Conservation (phyloP, 2,113 vertebrate species). For the Thunnus maccoyii region DNA sequence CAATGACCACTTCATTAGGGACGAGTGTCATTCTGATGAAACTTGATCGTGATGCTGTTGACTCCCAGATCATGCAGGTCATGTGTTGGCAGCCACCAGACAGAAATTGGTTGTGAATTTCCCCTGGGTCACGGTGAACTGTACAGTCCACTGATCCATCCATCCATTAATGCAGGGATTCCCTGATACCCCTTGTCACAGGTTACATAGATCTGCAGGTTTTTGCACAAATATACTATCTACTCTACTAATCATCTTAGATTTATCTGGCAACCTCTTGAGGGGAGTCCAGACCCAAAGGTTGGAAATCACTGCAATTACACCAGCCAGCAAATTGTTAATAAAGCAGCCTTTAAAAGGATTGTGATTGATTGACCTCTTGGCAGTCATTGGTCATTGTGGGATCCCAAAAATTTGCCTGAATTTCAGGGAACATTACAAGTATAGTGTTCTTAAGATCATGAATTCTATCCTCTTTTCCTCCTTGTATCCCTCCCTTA, state of each 20-base stretch:
- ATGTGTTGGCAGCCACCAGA: slow-evolving; percentile 1
- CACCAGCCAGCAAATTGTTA: too few relatives aligned
- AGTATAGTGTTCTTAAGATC: neutral
- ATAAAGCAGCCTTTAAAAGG: neutral
- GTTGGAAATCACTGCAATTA: too few relatives aligned
- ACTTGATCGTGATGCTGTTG: slow-evolving; percentile 7
- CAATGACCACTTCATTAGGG: slow-evolving; percentile 46
- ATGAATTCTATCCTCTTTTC: neutral
- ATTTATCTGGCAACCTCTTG: neutral
- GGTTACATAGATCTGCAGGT: neutral
- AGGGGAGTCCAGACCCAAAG: neutral
- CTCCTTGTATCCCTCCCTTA: neutral
- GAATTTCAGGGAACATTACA: slow-evolving; percentile 3
- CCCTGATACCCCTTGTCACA: neutral
- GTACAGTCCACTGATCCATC: neutral
- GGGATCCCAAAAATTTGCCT: neutral
- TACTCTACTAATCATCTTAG: neutral
- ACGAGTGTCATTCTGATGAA: slow-evolving; percentile 5
- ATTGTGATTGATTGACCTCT: slow-evolving; percentile 2
- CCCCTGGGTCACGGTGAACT: neutral
- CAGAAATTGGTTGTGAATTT: neutral
- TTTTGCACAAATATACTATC: neutral
- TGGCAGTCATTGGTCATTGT: slow-evolving; percentile 7
- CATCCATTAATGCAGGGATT: neutral
- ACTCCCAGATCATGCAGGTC: slow-evolving; percentile 12